phyloP scores from a whole-genome alignment of 2,888 invertebrate genomes.

The Platerodrilus igneus region DNA sequence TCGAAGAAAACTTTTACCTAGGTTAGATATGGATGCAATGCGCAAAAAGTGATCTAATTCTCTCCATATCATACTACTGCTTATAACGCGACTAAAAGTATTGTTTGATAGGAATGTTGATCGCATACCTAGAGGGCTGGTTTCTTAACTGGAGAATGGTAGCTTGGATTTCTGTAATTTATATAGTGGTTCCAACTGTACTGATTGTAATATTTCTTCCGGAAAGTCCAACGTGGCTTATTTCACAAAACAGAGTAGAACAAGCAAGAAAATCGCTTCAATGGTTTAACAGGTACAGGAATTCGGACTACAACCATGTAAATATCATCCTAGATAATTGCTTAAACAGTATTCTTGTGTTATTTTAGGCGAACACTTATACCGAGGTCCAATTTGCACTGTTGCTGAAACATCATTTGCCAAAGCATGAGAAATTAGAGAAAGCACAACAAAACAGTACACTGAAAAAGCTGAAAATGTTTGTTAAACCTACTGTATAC shows the following conservation, averaged over 20 bases:
- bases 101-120: slow-evolving; percentile 58
- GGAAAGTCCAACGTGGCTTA: slow-evolving; percentile 58
- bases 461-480: slow-evolving; percentile 44
- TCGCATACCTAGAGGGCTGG: slow-evolving; percentile 54
- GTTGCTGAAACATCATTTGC: slow-evolving; percentile 53
- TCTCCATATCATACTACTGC: too few species aligned
- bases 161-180: slow-evolving; percentile 54
- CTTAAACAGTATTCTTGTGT: too few species aligned
- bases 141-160: slow-evolving; percentile 53
- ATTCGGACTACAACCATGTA: too few species aligned
- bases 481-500: slow-evolving; percentile 55
- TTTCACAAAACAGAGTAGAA: slow-evolving; percentile 53
- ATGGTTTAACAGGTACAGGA: slow-evolving; percentile 49
- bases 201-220: slow-evolving; percentile 53
- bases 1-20: too few species aligned
- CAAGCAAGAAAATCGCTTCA: slow-evolving; percentile 52
- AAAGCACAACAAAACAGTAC: slow-evolving; percentile 40
- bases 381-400: slow-evolving; percentile 52
- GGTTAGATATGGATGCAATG: too few species aligned
- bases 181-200: slow-evolving; percentile 51
- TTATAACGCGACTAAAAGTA: too few species aligned
- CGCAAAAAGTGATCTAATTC: too few species aligned
- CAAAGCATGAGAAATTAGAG: slow-evolving; percentile 45
- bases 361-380: slow-evolving; percentile 44
- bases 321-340: too few species aligned